Evolutionary conservation across 2,113 vertebrate species (phyloP).

Genomic region (Dasyornis broadbenti): DNA sequence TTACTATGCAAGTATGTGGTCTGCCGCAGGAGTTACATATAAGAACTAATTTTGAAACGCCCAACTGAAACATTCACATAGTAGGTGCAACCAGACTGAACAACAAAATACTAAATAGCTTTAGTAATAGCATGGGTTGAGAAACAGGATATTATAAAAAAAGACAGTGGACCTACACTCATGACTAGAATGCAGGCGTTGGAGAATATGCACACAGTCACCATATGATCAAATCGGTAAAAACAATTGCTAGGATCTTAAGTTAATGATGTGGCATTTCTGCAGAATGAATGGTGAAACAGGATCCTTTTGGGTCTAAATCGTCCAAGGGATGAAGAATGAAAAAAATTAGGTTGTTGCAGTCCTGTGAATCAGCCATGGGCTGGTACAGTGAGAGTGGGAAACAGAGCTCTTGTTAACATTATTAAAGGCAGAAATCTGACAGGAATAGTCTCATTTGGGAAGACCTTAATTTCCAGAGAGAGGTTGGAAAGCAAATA

Average conservation of each 20-base stretch:
- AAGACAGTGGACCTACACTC: neutral
- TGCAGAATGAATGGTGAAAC: neutral
- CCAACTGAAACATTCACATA: neutral
- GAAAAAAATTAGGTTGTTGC: neutral
- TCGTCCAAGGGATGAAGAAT: neutral
- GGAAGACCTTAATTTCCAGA: conserved; percentile 17
- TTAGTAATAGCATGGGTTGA: neutral
- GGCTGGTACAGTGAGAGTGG: neutral
- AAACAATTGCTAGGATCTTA: neutral
- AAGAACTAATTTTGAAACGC: neutral
- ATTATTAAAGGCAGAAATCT: conserved; percentile 2
- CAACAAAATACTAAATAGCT: neutral
- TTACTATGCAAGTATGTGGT: neutral
- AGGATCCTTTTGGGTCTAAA: neutral
- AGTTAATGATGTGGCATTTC: neutral
- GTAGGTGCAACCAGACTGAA: neutral
- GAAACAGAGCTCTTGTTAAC: neutral
- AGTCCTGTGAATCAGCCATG: neutral
- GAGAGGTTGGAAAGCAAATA: neutral
- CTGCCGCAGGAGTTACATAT: neutral
- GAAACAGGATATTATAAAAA: neutral
- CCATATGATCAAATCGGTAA: neutral
- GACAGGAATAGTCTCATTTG: neutral
- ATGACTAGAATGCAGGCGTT: neutral
- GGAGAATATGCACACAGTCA: neutral